Evolutionary conservation across 2,888 invertebrate genomes (phyloP).

Genomic region (Pachydiplax longipennis): DNA sequence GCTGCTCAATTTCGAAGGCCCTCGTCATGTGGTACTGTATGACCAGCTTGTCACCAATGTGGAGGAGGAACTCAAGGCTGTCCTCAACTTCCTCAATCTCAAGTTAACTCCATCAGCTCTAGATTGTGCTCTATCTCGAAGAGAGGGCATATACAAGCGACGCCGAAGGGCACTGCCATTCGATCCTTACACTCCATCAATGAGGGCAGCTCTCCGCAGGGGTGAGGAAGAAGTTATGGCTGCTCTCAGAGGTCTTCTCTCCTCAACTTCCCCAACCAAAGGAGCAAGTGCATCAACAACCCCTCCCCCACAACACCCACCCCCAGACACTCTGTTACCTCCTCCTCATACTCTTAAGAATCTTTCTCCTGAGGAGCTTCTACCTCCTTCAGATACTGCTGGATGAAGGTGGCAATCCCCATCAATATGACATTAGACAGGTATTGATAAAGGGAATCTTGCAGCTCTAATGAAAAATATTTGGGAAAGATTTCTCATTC

Average conservation of each 20-base stretch:
- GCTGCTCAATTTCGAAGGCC: slow-evolving; percentile 73
- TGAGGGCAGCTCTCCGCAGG: slow-evolving; percentile 64
- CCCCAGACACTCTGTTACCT: neutral
- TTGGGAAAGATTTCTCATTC: neutral
- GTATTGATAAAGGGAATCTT: neutral
- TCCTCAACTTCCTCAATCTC: slow-evolving; percentile 68
- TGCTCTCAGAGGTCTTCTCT: neutral
- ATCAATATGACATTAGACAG: neutral
- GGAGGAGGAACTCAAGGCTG: slow-evolving; percentile 65
- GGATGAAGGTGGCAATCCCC: neutral
- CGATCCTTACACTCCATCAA: slow-evolving; percentile 73
- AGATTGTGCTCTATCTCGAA: slow-evolving; percentile 67
- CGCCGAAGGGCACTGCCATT: slow-evolving; percentile 70
- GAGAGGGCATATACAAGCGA: slow-evolving; percentile 77
- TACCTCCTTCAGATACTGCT: neutral
- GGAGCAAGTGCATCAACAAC: neutral
- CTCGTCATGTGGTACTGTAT: slow-evolving; percentile 74
- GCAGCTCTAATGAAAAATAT: neutral
- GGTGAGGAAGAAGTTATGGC: slow-evolving; percentile 64
- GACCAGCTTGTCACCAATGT: slow-evolving; percentile 71
- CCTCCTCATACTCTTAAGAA: neutral
- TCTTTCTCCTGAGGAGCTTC: neutral
- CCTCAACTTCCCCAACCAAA: neutral
- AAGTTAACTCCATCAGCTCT: slow-evolving; percentile 54
- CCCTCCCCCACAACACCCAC: neutral